phyloP scores from a whole-genome alignment of 2,113 vertebrate species.

The Kobus ellipsiprymnus region DNA sequence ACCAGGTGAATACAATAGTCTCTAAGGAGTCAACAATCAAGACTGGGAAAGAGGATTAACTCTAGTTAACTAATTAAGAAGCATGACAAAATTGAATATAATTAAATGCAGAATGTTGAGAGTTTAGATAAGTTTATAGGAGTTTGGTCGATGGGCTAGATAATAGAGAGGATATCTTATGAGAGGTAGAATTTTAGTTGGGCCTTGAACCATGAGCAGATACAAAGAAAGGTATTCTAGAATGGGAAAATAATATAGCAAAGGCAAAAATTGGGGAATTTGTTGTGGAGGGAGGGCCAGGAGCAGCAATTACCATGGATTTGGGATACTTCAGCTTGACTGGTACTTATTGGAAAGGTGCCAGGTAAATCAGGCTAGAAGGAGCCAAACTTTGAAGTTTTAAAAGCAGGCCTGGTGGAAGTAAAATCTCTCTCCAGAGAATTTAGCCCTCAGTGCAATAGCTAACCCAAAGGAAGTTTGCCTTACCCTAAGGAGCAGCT shows the following conservation, averaged over 20 bases:
- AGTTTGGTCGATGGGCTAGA: not conserved
- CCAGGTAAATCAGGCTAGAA: not conserved
- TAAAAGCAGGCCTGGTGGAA: not conserved
- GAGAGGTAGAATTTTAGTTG: not conserved
- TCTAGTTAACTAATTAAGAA: conserved; percentile 6
- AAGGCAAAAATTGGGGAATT: not conserved
- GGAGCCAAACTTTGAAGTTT: not conserved
- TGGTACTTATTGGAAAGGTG: not conserved
- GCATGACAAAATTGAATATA: not conserved
- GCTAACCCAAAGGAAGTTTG: not conserved
- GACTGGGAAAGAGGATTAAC: not conserved
- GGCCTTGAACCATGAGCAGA: not conserved
- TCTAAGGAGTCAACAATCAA: not conserved
- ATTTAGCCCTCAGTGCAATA: not conserved
- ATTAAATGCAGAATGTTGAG: not conserved
- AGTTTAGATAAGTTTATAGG: not conserved
- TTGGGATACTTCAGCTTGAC: not conserved
- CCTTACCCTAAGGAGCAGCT: not conserved
- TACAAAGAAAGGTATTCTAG: not conserved
- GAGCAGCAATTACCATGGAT: not conserved
- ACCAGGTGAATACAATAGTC: not conserved
- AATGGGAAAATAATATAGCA: not conserved
- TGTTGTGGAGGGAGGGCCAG: not conserved
- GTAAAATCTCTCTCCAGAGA: not conserved
- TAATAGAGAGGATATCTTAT: not conserved